Evolutionary conservation across 2,888 invertebrate species (phyloP), one percentile per base, ranked within the genome.

Genomic region (Drosophila quasianomalipes): DNA sequence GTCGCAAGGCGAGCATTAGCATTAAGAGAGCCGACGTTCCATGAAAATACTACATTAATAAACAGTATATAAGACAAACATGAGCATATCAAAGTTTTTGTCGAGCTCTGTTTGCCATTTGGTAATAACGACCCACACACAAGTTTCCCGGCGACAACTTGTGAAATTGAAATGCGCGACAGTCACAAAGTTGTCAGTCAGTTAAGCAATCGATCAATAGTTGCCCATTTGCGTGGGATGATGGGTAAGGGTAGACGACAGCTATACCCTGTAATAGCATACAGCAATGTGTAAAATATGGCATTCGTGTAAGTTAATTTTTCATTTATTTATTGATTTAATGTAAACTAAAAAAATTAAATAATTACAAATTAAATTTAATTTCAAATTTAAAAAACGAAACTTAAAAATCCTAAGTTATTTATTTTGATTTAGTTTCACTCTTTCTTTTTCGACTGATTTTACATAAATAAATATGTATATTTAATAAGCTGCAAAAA

Each of bases 1-100:
- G 74, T 63, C 79, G 39, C 60, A 70, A 51, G 76, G 85, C 74
- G 66, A 70, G 76, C 85, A 87, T 82, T 84, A 75, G 69, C 86
- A 71, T 79, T 71, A 65, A 53, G 37, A 44, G 35, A 81, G 44
- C 41, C 61, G 68, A 79, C 67, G 51, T 37, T 10, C 71, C 81
- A 51, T 70, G 64, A 67, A 82, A 74, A 70, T 30, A 55, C 35
- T 31, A 22, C 39, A 64, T 51, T 41, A 22, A 53, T 47, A 47
- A 26, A 47, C 22, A 16, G 47, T 16, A 1, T 37, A 22, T 41
- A 7, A 7, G 39, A 76, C 77, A 83, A 68, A 69, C 47, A 47
- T 49, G 54, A 64, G 58, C 62, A 52, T 62, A 35, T 66, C 53
- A 51, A 53, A 67, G 60, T 64, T 64, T 47, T 64, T 70, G 69